phyloP scores from a whole-genome alignment of 2,888 invertebrate genomes.

The Lysandra coridon region DNA sequence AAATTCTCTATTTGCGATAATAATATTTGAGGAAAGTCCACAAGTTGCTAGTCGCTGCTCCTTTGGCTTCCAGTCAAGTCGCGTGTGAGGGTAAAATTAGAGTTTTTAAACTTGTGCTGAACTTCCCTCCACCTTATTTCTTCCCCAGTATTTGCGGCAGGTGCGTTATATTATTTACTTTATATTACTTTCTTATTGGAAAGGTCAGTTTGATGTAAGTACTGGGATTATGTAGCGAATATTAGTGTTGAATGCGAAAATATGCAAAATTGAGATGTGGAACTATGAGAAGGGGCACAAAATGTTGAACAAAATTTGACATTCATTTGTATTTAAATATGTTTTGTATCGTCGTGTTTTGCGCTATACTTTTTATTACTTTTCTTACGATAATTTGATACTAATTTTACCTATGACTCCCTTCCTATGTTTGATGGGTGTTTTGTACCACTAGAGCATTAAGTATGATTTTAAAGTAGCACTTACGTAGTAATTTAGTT shows the following conservation, averaged over 20 bases:
- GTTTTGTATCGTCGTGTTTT: too few species aligned
- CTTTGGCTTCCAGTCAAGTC: slow-evolving; percentile 65
- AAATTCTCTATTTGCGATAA: not conserved
- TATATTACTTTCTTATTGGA: slow-evolving; percentile 21
- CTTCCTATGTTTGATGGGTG: too few species aligned
- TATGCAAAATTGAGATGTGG: not conserved
- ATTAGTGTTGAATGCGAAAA: not conserved
- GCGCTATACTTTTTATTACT: too few species aligned
- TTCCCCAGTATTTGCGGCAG: slow-evolving; percentile 36
- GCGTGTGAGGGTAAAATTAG: slow-evolving; percentile 77
- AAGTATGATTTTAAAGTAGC: too few species aligned
- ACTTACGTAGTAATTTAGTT: too few species aligned
- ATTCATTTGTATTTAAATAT: too few species aligned
- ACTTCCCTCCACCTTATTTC: slow-evolving; percentile 75
- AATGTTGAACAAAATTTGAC: too few species aligned
- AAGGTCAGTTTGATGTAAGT: not conserved
- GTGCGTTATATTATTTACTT: slow-evolving; percentile 31
- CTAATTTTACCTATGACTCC: too few species aligned
- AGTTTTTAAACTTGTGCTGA: slow-evolving; percentile 72
- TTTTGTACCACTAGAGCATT: too few species aligned
- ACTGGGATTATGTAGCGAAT: not conserved
- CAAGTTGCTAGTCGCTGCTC: slow-evolving; percentile 40
- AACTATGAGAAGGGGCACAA: too few species aligned
- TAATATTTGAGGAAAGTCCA: slow-evolving; percentile 43
- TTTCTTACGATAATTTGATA: too few species aligned